Evolutionary conservation across 30 jellyfish, hydroid and myxozoan genomes (phyloP), one percentile per base, ranked within the genome.

Genomic region (Phacellophora camtschatica): DNA sequence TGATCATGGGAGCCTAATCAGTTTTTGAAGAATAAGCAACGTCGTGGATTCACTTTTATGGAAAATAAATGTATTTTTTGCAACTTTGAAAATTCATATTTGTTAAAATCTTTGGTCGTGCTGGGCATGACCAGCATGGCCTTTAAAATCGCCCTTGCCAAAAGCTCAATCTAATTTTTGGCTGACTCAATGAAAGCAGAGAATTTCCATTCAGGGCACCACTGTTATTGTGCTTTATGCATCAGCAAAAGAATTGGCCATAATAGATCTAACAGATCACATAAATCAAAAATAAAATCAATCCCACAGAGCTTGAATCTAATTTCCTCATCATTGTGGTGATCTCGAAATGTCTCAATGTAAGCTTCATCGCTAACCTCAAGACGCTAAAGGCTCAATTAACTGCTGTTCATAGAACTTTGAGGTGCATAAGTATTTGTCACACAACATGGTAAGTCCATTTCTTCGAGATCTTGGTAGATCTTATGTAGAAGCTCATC

Each of bases 191-290:
- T 35, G 36, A 4, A 72, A 23, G 46, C 77, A 12, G 77, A 24
- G 28, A 74, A 57, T 54, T 74, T 74, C 88, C 70, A 74, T 11
- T 79, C 88, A 15, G 88, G 88, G 16, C 74, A 54, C 88, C 88
- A 74, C 55, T 33, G 66, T 8, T 65, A 66, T 28, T 74, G 88
- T 15, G 79, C 66, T 36, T 53, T 55, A 7, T 35, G 62, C 88
- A 74, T 74, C 42, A 74, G 54, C 7, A 41, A 19, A 16, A 74
- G 80, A 22, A 74, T 15, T 8, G 88, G 88, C 77, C 79, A 54
- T 39, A 74, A 37, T 25, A 74, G 62, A 37, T 74, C 77, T 6
- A 55, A 35, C 30, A 74, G 27, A 25, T 79, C 88, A 53, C 39
- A 41, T 5, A 54, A 54, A 74, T 74, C 88, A 36, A 55, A n/a